Percentiles rank a stretch among this genome's conserved stretches.
Evolutionary conservation across 2,797 vertebrate genomes (phyloP).

Genomic region (Typhlichthys subterraneus): DNA sequence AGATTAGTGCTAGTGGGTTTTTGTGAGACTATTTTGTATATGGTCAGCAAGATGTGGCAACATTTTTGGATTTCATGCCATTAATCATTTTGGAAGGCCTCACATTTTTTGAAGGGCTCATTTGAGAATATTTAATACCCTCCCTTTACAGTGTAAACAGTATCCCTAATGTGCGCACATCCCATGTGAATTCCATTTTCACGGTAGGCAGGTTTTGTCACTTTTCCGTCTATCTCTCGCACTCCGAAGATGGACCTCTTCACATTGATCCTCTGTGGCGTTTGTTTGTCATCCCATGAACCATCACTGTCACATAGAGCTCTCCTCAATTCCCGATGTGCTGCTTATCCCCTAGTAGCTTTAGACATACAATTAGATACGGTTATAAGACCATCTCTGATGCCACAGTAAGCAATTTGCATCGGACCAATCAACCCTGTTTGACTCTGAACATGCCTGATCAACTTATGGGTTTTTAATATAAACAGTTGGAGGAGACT

Average conservation of each 20-base stretch:
- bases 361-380: conserved; percentile 74
- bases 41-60: conserved; percentile 23
- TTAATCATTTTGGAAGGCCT: too few species aligned
- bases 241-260: conserved; percentile 63
- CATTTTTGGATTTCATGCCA: conserved; percentile 9
- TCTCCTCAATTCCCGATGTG: conserved; percentile 55
- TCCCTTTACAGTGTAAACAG: conserved; percentile 11
- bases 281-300: conserved; percentile 73
- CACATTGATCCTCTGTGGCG: conserved; percentile 71
- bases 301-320: conserved; percentile 67
- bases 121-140: too few species aligned
- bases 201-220: conserved; percentile 56
- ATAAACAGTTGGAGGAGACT: conserved; percentile 3
- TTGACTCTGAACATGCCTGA: not conserved
- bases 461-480: not conserved
- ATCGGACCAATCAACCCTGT: conserved; percentile 20
- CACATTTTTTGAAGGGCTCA: too few species aligned
- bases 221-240: conserved; percentile 45
- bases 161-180: conserved; percentile 45
- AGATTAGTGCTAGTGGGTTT: conserved; percentile 38
- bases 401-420: conserved; percentile 17
- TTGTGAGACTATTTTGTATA: conserved; percentile 39
- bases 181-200: conserved; percentile 65
- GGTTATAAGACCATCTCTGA: conserved; percentile 35
- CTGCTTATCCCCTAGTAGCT: conserved; percentile 59